Base-by-base conservation (phyloP, 2,797 vertebrate species). In the Thamnophis elegans region DNA sequence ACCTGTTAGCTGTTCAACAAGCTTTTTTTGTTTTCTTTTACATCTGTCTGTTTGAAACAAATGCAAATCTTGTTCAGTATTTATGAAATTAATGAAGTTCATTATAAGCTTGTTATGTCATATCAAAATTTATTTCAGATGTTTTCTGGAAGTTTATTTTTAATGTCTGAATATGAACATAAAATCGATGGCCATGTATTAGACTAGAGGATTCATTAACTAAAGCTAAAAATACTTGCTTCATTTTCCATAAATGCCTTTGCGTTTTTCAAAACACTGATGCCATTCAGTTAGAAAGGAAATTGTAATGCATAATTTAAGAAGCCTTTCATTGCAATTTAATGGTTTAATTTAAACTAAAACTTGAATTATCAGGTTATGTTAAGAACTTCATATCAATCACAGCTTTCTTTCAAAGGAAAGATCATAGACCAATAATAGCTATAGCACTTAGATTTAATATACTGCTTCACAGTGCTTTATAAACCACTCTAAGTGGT, bases 1-100 rank as follows among this genome's bases (percentile, higher is more conserved):
- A 62, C 99, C 99, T 0, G 99, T 99, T 68, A 99, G 97, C 96
- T 99, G 99, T 90, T 99, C 99, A 90, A 99, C 99, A 95, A 99
- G 98, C 96, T 99, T 99, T 96, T 99, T 99, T 98, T 99, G 99
- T 96, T 99, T 97, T 99, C 99, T 96, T 99, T 99, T 93, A 99
- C 98, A 96, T 99, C 99, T 65, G 99, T 98, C 99, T 99, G 97
- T 95, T 90, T 0, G 25, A 91, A 95, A 22, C 56, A 95, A 94
- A 94, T 93, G 60, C 16, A 51, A 93, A n/a, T 13, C 47, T 54
- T 82, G 62, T 47, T 36, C 32, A 73, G 68, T 36, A 3, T 73
- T 73, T 36, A 73, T 73, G 68, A 32, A 73, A 36, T 36, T 18
- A 73, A 36, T 18, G 32, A 68, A 68, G n/a, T 73, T 73, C 68